Percentiles rank a stretch among this genome's conserved stretches.
Evolutionary conservation across 2,888 invertebrate species (phyloP).

Genomic region (Omphaloscelis lunosa): DNA sequence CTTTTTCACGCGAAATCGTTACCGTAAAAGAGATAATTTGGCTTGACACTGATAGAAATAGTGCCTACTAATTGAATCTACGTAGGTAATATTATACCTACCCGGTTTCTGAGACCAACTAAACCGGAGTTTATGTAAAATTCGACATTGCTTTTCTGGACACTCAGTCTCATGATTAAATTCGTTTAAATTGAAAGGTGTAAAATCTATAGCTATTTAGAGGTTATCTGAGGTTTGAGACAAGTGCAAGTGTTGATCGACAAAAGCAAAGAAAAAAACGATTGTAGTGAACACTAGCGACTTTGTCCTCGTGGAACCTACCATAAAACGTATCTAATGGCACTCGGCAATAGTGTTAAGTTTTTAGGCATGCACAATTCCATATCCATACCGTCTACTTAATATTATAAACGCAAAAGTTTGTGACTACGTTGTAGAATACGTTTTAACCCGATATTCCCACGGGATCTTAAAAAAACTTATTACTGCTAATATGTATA

Average conservation of each 20-base stretch:
- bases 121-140: not conserved
- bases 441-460: no score
- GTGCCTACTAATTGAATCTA: not conserved
- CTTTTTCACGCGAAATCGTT: not conserved
- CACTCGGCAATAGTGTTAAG: not conserved
- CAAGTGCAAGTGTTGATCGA: not conserved
- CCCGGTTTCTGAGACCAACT: not conserved
- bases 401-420: no score
- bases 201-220: not conserved
- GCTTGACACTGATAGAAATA: not conserved
- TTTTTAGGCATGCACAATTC: no score
- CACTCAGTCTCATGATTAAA: no score
- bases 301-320: no score
- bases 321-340: not conserved
- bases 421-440: no score
- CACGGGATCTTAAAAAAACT: no score
- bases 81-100: not conserved
- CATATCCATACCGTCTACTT: no score
- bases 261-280: not conserved
- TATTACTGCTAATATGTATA: no score
- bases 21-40: not conserved
- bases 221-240: not conserved
- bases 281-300: not conserved
- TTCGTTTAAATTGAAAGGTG: no score
- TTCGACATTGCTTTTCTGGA: not conserved